phyloP scores from a whole-genome alignment of 2,797 vertebrate genomes.

The Falco cherrug region DNA sequence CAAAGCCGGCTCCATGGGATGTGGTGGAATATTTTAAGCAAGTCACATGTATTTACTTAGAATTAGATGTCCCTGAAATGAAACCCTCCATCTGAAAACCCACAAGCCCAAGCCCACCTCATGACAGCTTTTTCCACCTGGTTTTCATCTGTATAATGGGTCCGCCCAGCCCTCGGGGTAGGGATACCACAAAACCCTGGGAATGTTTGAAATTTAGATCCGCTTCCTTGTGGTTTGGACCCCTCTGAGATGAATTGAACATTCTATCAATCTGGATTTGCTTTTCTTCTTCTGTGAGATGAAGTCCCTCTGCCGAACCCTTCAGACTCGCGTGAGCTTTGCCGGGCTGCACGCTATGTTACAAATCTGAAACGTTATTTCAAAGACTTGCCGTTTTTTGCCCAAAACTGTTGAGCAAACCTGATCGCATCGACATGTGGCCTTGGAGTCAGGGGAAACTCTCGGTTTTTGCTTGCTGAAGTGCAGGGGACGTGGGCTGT shows the following conservation, averaged over 20 bases:
- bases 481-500: accelerated
- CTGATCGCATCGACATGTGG: accelerated
- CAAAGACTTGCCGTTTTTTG: not conserved
- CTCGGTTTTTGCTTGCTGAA: accelerated
- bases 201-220: not conserved
- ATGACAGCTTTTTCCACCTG: not conserved
- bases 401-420: not conserved
- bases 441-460: not conserved
- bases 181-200: not conserved
- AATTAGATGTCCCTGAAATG: not conserved
- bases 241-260: not conserved
- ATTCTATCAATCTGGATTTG: not conserved
- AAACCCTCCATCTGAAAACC: not conserved
- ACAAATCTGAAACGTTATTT: not conserved
- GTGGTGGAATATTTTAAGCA: not conserved
- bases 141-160: not conserved
- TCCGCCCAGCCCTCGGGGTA: not conserved
- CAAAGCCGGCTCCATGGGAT: not conserved
- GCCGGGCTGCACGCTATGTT: not conserved
- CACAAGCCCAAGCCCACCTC: not conserved
- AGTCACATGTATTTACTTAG: not conserved
- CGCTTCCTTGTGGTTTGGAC: not conserved
- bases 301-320: not conserved
- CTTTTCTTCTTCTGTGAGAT: not conserved
- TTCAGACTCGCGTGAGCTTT: not conserved